These are phyloP conservation scores for Tachina lurida DNA, from an alignment of 2,888 invertebrate genomes.

Conservation along the genomic window DNA sequence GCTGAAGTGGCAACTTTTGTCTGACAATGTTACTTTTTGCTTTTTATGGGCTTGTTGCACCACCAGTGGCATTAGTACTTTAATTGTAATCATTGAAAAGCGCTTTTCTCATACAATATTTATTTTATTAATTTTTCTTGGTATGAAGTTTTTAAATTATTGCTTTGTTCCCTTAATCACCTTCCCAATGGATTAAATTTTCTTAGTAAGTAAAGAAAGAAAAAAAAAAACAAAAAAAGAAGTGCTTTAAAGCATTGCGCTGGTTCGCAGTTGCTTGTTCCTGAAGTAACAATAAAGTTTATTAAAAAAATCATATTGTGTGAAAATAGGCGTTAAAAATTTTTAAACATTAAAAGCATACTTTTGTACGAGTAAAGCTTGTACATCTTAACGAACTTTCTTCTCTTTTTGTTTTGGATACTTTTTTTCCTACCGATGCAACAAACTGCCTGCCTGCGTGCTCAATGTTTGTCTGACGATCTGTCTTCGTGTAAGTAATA, in stretches of 20 bases:
- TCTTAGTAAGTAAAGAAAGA: background rate
- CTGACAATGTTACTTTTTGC: too few species aligned
- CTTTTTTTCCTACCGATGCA: conserved; percentile 16
- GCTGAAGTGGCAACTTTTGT: too few species aligned
- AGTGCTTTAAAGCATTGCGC: conserved; percentile 57
- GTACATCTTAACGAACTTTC: conserved; percentile 62
- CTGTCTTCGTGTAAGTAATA: conserved; percentile 64
- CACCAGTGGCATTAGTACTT: too few species aligned
- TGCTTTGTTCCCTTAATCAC: background rate
- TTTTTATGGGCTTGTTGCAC: too few species aligned
- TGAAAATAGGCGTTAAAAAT: conserved; percentile 61
- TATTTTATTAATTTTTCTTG: too few species aligned
- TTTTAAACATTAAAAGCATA: conserved; percentile 58
- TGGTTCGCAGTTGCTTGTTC: conserved; percentile 19
- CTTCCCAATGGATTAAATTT: conserved; percentile 28
- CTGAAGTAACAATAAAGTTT: conserved; percentile 26
- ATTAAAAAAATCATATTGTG: conserved; percentile 45
- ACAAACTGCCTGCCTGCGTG: background rate
- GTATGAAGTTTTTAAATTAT: background rate
- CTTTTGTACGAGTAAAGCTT: conserved; percentile 9
- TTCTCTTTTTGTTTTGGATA: conserved; percentile 20
- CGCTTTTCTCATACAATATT: too few species aligned
- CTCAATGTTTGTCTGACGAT: background rate
- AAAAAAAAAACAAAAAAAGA: conserved; percentile 11
- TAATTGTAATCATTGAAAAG: too few species aligned